Percentiles rank a stretch among this genome's conserved stretches.
Conservation (phyloP, 1,140 invertebrate genomes). For the Aradophagus sp. region DNA sequence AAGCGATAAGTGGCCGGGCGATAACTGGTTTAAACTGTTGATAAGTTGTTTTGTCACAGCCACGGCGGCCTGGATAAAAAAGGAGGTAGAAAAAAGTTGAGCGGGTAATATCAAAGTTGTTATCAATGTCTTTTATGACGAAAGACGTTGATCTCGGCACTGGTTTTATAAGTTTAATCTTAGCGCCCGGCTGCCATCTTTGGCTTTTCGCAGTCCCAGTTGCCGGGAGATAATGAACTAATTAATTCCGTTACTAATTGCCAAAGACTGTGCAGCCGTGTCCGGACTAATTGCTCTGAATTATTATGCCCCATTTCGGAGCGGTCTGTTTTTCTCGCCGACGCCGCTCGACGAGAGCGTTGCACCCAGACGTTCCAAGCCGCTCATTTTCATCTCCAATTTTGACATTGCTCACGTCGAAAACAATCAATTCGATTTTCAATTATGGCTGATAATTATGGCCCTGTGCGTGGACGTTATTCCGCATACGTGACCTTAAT, state of each 20-base stretch:
- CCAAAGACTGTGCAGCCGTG: constrained; percentile 59
- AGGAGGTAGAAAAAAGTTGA: too few relatives aligned
- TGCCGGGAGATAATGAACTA: constrained; percentile 65
- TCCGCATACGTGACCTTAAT: constrained; percentile 18
- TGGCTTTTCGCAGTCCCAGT: constrained; percentile 40
- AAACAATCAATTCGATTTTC: constrained; percentile 33
- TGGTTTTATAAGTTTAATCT: constrained; percentile 49
- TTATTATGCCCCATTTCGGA: constrained; percentile 60
- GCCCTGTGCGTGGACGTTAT: too few relatives aligned
- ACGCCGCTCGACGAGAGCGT: constrained; percentile 16
- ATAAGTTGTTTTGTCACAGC: constrained; percentile 33
- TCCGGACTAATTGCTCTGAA: constrained; percentile 67
- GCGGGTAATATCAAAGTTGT: constrained; percentile 15
- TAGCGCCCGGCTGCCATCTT: constrained; percentile 24
- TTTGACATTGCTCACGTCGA: too few relatives aligned
- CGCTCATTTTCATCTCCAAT: too few relatives aligned
- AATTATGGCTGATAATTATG: constrained; percentile 29
- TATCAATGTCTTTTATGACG: constrained; percentile 40
- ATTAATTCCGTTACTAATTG: constrained; percentile 71
- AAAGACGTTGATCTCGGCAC: constrained; percentile 43
- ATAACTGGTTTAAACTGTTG: constrained; percentile 4
- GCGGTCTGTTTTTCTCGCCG: constrained; percentile 39
- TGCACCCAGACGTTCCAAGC: constrained; percentile 7
- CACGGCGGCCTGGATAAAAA: too few relatives aligned
- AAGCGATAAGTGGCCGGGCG: constrained; percentile 2